These are phyloP conservation scores for Tiaroga cobitis DNA, from an alignment of 2,797 vertebrate genomes.

Conservation along the genomic window DNA sequence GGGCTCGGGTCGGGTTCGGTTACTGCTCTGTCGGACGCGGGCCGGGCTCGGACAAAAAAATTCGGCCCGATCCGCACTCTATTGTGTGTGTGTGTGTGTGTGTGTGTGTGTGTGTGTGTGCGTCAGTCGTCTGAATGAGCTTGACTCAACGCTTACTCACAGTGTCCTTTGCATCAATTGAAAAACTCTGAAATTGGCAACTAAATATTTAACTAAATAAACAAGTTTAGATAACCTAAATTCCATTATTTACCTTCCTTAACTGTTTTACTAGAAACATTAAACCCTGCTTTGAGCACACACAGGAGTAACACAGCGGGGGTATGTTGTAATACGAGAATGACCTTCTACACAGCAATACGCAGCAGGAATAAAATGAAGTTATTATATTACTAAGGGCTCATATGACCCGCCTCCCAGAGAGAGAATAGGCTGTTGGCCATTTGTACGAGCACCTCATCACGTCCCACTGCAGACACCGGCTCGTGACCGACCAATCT, in stretches of 20 bases:
- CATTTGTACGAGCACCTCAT: conserved; percentile 59
- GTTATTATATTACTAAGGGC: conserved; percentile 53
- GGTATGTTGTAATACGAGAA: too few relatives aligned
- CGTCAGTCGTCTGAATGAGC: conserved; percentile 14
- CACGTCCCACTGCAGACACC: conserved; percentile 80
- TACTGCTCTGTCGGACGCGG: too few relatives aligned
- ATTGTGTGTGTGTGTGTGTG: background rate
- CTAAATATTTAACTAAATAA: background rate
- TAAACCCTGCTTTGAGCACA: background rate
- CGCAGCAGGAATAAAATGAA: conserved; percentile 51
- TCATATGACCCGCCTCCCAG: conserved; percentile 49
- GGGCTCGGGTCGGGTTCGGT: too few relatives aligned
- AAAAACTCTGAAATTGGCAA: conserved; percentile 1
- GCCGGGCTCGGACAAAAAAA: too few relatives aligned
- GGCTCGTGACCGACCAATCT: conserved; percentile 70
- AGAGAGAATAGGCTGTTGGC: conserved; percentile 47
- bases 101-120: background rate
- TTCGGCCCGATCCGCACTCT: too few relatives aligned
- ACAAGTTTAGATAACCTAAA: background rate
- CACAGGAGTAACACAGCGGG: background rate
- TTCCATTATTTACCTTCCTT: background rate
- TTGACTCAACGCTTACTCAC: conserved; percentile 18
- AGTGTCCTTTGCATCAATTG: background rate
- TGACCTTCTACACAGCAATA: conserved; percentile 21
- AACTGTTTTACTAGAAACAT: background rate